A percentile compares a stretch with the other conserved stretches of the same genome.
Conservation (phyloP, 1,140 invertebrate genomes). For the Tetragonula clypearis region DNA sequence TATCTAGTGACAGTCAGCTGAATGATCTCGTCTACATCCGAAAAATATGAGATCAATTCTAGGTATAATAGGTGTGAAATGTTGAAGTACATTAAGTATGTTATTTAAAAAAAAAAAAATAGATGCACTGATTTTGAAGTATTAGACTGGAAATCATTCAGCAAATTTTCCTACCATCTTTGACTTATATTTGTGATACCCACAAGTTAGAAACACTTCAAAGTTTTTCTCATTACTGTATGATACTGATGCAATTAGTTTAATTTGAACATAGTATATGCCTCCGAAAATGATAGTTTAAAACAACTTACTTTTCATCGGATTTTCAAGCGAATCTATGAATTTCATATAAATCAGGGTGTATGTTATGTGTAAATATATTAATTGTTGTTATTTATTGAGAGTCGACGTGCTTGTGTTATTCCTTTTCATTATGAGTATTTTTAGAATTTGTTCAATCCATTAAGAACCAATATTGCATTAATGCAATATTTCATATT, state of each 20-base stretch:
- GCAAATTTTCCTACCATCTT: background rate
- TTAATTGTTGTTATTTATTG: background rate
- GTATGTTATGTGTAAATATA: background rate
- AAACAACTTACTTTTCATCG: background rate
- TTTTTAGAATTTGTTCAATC: background rate
- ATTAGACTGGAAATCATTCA: background rate
- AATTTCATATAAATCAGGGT: background rate
- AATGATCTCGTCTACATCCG: too few species aligned
- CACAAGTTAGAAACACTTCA: background rate
- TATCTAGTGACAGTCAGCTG: too few species aligned
- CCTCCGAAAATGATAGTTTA: background rate
- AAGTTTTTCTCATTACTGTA: background rate
- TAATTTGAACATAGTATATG: background rate
- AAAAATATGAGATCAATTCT: too few species aligned
- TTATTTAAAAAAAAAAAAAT: too few species aligned
- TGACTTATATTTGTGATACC: background rate
- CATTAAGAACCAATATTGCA: too few species aligned
- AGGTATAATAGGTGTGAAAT: too few species aligned
- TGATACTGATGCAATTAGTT: background rate
- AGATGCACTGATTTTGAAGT: too few species aligned
- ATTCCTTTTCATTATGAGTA: background rate
- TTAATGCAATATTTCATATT: too few species aligned
- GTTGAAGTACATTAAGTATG: too few species aligned
- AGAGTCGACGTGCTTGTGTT: background rate
- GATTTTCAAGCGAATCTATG: background rate